Conservation (phyloP, 2,888 invertebrate genomes). For the Phalangium opilio region DNA sequence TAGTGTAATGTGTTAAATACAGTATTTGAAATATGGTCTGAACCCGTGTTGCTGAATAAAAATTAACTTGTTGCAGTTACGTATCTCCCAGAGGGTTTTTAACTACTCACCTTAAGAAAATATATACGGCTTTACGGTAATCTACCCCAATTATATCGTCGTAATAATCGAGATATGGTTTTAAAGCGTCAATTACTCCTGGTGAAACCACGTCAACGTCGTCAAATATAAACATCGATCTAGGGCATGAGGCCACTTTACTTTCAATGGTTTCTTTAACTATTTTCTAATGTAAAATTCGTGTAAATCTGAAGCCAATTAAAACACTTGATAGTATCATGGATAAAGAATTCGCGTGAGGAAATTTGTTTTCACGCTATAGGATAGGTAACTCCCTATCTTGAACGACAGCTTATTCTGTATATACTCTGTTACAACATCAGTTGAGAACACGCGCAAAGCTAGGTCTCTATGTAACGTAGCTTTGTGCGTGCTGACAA, state of each 20-base stretch:
- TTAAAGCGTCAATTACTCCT: slow-evolving; percentile 63
- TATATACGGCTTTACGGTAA: slow-evolving; percentile 42
- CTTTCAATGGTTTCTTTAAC: no score
- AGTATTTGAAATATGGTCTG: slow-evolving; percentile 31
- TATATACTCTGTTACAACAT: no score
- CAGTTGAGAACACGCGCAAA: no score
- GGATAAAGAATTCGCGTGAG: no score
- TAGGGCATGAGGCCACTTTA: slow-evolving; percentile 40
- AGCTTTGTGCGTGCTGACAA: no score
- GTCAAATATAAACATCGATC: slow-evolving; percentile 84
- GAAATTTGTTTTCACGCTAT: no score
- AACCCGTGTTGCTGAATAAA: slow-evolving; percentile 39
- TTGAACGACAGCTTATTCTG: no score
- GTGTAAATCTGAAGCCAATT: neutral
- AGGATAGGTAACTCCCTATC: no score
- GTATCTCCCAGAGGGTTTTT: no score
- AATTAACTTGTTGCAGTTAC: no score
- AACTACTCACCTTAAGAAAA: slow-evolving; percentile 39
- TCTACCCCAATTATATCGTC: slow-evolving; percentile 52
- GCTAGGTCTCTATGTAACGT: no score
- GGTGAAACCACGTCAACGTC: slow-evolving; percentile 88
- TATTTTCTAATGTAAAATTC: neutral
- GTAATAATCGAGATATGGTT: slow-evolving; percentile 76
- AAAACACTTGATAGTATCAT: neutral
- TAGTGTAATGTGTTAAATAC: slow-evolving; percentile 31